Base-by-base conservation (phyloP, 2,888 invertebrate species). In the Sinentomon sp. region DNA sequence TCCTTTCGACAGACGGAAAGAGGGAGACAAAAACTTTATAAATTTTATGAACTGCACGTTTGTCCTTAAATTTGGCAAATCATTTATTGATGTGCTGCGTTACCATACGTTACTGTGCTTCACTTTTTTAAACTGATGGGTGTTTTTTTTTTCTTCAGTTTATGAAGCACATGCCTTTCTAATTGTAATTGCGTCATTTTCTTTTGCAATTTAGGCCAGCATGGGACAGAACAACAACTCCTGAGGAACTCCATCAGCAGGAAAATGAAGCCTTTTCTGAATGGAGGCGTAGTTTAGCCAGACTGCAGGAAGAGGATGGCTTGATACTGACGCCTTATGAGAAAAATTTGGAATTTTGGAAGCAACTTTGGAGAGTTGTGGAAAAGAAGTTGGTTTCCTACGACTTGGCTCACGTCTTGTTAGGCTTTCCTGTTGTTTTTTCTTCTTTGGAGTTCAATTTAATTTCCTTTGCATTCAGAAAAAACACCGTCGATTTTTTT, bases 281-380 rank as follows among this genome's bases (percentile, higher is more conserved):
- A 34, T 99, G 97, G 97, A 61, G 92, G 39, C 63, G 82, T 30
- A 61, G 68, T 34, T 57, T 97, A 33, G 73, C 83, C 3, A 51
- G 65, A 17, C 50, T 83, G 12, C 77, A 75, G 52, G 74, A 78
- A 42, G 61, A 66, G 12, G 68, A 85, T 27, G 71, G 69, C 0
- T 59, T 92, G 3, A 60, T 77, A 0, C 55, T 97, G 40, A 99
- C 97, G 1, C 97, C 97, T 0, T 97, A 85, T 54, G 97, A 99
- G 49, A 76, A 83, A 48, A 99, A 97, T 55, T 53, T 94, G 14
- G 89, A 97, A 51, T 78, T 97, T 45, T 97, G 97, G 97, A 65
- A 89, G 29, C 97, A 99, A 51, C 53, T 99, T 20, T 99, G 97
- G 97, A 64, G 94, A 44, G 94, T 97, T 0, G 66, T 97, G n/a